Conservation (phyloP, 2,797 vertebrate species). For the Adelosebastes latens region DNA sequence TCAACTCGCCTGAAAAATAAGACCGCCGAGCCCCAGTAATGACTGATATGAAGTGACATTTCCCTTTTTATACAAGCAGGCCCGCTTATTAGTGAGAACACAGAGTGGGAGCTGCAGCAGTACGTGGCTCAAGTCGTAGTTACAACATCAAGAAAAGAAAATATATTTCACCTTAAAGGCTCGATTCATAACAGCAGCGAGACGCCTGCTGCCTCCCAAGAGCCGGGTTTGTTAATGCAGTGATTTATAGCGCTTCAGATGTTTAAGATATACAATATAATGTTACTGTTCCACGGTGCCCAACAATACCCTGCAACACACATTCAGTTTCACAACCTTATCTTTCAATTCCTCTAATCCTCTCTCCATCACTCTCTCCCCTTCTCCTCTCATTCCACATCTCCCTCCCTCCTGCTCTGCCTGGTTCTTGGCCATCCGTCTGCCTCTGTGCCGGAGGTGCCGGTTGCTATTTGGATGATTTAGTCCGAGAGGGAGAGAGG, state of each 20-base stretch:
- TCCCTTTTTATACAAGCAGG: background rate
- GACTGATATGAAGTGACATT: background rate
- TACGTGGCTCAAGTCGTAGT: background rate
- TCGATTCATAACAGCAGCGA: conserved; percentile 39
- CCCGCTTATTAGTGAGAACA: background rate
- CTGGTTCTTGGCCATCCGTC: conserved; percentile 74
- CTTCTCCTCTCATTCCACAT: conserved; percentile 10
- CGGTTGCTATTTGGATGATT: conserved; percentile 83
- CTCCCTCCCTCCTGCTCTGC: background rate
- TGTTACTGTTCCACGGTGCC: conserved; percentile 12
- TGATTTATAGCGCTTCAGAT: conserved; percentile 52
- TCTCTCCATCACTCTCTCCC: background rate
- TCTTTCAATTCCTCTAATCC: conserved; percentile 17
- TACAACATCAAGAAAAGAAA: conserved; percentile 17
- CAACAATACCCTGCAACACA: background rate
- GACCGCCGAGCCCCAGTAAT: background rate
- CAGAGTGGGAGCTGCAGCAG: background rate
- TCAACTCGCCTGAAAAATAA: background rate
- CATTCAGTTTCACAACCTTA: background rate
- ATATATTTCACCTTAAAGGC: conserved; percentile 29
- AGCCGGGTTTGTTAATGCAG: conserved; percentile 30
- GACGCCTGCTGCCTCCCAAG: conserved; percentile 12
- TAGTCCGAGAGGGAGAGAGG: conserved; percentile 74
- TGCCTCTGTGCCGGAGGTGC: conserved; percentile 76
- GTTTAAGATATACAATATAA: conserved; percentile 31